phyloP scores from a whole-genome alignment of 2,888 invertebrate species.

The Hemicrepidius hirtus region DNA sequence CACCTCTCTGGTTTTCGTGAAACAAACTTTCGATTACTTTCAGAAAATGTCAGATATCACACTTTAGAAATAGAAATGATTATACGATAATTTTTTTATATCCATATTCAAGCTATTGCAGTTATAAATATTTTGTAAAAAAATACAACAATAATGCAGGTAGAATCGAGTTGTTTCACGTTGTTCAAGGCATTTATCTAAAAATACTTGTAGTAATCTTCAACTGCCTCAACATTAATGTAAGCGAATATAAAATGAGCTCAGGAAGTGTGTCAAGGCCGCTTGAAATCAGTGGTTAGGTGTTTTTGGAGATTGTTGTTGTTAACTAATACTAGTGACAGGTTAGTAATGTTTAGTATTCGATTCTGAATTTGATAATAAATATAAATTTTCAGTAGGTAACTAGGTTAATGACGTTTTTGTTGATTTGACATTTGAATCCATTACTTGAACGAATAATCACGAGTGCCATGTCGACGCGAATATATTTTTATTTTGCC shows the following conservation, averaged over 20 bases:
- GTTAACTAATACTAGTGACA: slow-evolving; percentile 40
- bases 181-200: slow-evolving; percentile 19
- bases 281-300: slow-evolving; percentile 31
- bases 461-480: not conserved
- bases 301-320: slow-evolving; percentile 41
- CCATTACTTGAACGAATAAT: not conserved
- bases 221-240: slow-evolving; percentile 26
- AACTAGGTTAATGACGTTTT: slow-evolving; percentile 38
- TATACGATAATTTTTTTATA: too few relatives aligned
- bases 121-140: not conserved
- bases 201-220: slow-evolving; percentile 29
- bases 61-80: too few relatives aligned
- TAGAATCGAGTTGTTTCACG: not conserved
- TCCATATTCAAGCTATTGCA: too few relatives aligned
- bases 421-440: slow-evolving; percentile 30
- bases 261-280: slow-evolving; percentile 48
- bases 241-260: slow-evolving; percentile 40
- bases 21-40: slow-evolving; percentile 9
- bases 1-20: not conserved
- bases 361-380: slow-evolving; percentile 43
- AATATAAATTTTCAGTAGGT: slow-evolving; percentile 37
- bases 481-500: slow-evolving; percentile 10
- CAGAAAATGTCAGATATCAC: not conserved
- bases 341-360: slow-evolving; percentile 29
- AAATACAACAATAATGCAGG: too few relatives aligned